Evolutionary conservation across 2,797 vertebrate species (phyloP), one percentile per base, ranked within the genome.

Genomic region (Eurystomus glaucurus): DNA sequence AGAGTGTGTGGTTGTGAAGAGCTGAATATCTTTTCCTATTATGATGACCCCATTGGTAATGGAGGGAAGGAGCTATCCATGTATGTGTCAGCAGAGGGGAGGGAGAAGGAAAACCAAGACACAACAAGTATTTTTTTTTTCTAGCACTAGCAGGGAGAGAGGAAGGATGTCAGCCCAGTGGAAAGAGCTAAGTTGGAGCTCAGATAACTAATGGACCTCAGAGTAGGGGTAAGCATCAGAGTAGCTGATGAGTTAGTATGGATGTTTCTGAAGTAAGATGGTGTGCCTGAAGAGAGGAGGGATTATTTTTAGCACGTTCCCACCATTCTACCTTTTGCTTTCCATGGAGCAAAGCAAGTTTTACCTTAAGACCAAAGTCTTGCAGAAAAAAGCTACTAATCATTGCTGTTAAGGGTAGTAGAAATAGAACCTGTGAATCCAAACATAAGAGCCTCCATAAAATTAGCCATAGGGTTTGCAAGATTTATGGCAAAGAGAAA

Each of bases 381-480:
- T 83, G 31, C 19, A 55, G 43, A 95, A 13, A 25, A 69, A 69
- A 75, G 13, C 69, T 75, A 33, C 52, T 65, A 52, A 43, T 81
- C 86, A 61, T 20, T 88, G 72, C 43, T 78, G 23, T 37, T 72
- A 54, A 51, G 33, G 21, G 54, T 88, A 61, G 41, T 45, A 88
- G 80, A 81, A 95, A 25, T 41, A 70, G 37, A 64, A 12, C 14
- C 22, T 69, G 13, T 51, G 46, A 84, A 71, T 75, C 21, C 51
- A 84, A 84, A 62, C 10, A 3, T n/a, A 86, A 69, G 54, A 91
- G 17, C 22, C n/a, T 76, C 37, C 14, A 19, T 93, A 68, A 96
- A 96, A 82, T 90, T 72, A 93, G 54, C 46, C 22, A 9, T 28
- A 39, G 66, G 17, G 6, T 86, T 86, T 75, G 61, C 52, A 77